Base-by-base conservation (phyloP, 2,888 invertebrate species). In the Meta bourneti region DNA sequence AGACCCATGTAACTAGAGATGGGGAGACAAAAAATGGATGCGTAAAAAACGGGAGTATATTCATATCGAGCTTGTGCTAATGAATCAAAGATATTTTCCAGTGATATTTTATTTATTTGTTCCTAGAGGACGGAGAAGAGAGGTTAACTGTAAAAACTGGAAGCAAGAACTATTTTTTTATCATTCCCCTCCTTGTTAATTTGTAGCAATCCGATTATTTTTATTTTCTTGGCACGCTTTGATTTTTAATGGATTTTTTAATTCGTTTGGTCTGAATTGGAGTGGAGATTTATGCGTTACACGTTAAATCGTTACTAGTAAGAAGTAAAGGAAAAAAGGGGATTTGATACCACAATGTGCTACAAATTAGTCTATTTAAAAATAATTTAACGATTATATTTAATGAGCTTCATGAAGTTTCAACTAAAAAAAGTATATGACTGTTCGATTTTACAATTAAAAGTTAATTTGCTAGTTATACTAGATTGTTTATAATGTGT, bases 31-130 rank as follows among this genome's bases (percentile, higher is more conserved):
- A 72, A 71, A 79, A 69, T 13, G 49, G 16, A 61, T 48, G 61
- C 7, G 80, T 6, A 78, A 34, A 16, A 80, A 19, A 71, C 79
- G 54, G 48, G 48, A 78, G 61, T 13, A 71, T 13, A 51, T n/a
- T 54, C 52, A 54, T 72, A 82, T 71, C 72, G 69, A n/a, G 7
- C 49, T n/a, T 6, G 51, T 48, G 75, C 49, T 89, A 82, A 89
- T 89, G 82, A 89, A 89, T 89, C 89, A 77, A 19, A 51, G 52
- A 71, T 71, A 83, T 77, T 82, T 89, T 77, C 19, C 51, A 77
- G 16, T n/a, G 71, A 13, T 72, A 11, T 19, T 70, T 85, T 85
- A 77, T 70, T 51, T 61, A 34, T 61, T 8, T 61, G 61, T 61
- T 75, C 16, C 48, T 52, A 19, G 79, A 5, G 11, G 13, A 61